A percentile compares a stretch with the other conserved stretches of the same genome.
Evolutionary conservation across 53 echinoderm and acorn worm genomes (phyloP).

Genomic region (Arbacia lixula): DNA sequence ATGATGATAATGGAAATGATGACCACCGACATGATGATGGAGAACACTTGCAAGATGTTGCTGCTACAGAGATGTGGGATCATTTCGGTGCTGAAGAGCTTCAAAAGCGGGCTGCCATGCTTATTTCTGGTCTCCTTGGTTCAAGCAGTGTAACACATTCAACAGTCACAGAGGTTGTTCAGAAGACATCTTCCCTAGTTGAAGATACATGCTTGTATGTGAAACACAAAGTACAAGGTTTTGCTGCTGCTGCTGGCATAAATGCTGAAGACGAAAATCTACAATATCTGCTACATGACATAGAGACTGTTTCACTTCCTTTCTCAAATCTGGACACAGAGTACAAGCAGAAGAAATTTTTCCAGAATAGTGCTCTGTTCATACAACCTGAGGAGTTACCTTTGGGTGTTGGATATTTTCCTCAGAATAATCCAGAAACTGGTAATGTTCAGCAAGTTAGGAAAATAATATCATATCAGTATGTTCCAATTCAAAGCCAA

Average conservation of each 20-base stretch:
- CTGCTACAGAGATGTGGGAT: slow-evolving; percentile 50
- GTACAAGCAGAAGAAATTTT: slow-evolving; percentile 54
- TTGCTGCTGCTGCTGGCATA: slow-evolving; percentile 59
- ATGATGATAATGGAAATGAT: neutral
- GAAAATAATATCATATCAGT: slow-evolving; percentile 52
- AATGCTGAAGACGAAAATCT: slow-evolving; percentile 48
- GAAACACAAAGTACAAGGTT: slow-evolving; percentile 21
- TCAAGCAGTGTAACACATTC: slow-evolving; percentile 51
- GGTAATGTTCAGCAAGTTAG: slow-evolving; percentile 54
- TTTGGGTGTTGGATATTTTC: slow-evolving; percentile 58
- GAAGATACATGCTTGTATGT: slow-evolving; percentile 48
- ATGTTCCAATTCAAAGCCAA: slow-evolving; percentile 53
- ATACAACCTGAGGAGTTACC: slow-evolving; percentile 54
- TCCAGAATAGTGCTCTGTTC: slow-evolving; percentile 25
- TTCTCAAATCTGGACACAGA: slow-evolving; percentile 59
- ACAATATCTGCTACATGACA: slow-evolving; percentile 20
- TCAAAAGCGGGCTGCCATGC: slow-evolving; percentile 23
- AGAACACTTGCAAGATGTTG: neutral
- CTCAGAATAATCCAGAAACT: slow-evolving; percentile 20
- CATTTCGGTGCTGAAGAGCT: slow-evolving; percentile 45
- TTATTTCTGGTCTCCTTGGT: slow-evolving; percentile 33
- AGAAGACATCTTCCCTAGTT: slow-evolving; percentile 46
- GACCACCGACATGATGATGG: neutral
- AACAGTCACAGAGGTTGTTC: slow-evolving; percentile 47
- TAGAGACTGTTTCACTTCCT: slow-evolving; percentile 52